Base-by-base conservation (phyloP, 2,888 invertebrate genomes). In the Meandrusa payeni region DNA sequence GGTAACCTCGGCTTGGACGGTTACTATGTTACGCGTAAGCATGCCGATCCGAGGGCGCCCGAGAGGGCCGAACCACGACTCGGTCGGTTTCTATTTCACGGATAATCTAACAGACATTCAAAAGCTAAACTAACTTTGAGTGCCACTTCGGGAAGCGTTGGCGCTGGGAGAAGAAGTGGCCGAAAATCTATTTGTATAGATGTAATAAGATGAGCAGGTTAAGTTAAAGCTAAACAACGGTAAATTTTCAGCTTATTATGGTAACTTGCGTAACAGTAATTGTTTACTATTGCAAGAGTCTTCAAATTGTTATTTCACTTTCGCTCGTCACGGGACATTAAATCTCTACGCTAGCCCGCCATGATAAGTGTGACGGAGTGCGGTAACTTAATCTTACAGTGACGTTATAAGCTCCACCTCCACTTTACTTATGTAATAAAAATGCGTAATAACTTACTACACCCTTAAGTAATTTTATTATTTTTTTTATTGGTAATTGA, bases 291-390 rank as follows among this genome's bases (percentile, higher is more conserved):
- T 29, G 9, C 32, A 26, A 17, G 17, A 6, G 19, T 29, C 17
- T 34, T 28, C 19, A 22, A 33, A 38, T 32, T 27, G 43, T 44
- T 22, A 44, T 46, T 46, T 34, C 10, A 43, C 43, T 50, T 42
- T 47, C 38, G 40, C 45, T 41, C 36, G 22, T 28, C 6, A 27
- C 39, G 33, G 15, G 9, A 34, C 41, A 46, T 34, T 46, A 50
- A 47, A 47, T 36, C 41, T 19, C 33, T 39, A 41, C 45, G 42
- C 33, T 41, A 27, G 29, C 39, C 34, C 40, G 41, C 41, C 39
- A 34, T 32, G 42, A 45, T 47, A 50, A 46, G 40, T 47, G 45
- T 45, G 44, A 47, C 41, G 28, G 34, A 46, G 32, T 41, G 38
- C 17, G 33, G 38, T 46, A 39, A 41, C 38, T 33, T 38, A 27